Evolutionary conservation across 2,113 vertebrate species (phyloP), one percentile per base, ranked within the genome.

Genomic region (Gallinago jamesoni): DNA sequence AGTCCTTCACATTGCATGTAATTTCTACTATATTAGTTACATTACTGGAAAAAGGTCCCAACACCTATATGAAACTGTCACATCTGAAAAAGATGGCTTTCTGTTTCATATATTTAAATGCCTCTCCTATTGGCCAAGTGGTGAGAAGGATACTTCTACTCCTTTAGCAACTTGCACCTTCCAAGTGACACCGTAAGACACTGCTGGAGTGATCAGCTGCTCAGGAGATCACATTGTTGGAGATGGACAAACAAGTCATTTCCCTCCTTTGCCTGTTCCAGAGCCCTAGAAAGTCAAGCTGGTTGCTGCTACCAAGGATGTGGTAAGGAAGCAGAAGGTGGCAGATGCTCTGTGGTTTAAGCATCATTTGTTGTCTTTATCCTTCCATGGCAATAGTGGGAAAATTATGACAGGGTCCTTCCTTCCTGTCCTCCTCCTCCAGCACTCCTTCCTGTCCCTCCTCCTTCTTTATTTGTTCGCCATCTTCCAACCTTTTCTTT

Each of bases 191-290:
- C 12, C 7, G 21, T 62, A n/a, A 50, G 12, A 13, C n/a, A n/a
- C 15, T 25, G 10, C 23, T 33, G 15, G 17, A 31, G 11, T 79
- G 52, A 55, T 52, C 53, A 90, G 8, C 39, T 87, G 14, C 30
- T 60, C 22, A 33, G 17, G 8, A 7, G 10, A 31, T 59, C 39
- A n/a, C 19, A 25, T 9, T 0, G 1, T 1, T 59, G 28, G 33
- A 93, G 31, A 22, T 5, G 7, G 12, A 48, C n/a, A 88, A 85
- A n/a, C 16, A 67, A 90, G 43, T 19, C 3, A 41, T 56, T 62
- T 60, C 21, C 13, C 2, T 82, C 5, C 16, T 87, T 28, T 78
- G 9, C 4, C 17, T 52, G 1, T 67, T 20, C 39, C 48, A 89
- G n/a, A 83, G 10, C 23, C 14, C 27, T 59, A 79, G 53, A 76